These are phyloP conservation scores for Paramormyrops kingsleyae DNA, from an alignment of 2,113 vertebrate species.

Conservation along the genomic window DNA sequence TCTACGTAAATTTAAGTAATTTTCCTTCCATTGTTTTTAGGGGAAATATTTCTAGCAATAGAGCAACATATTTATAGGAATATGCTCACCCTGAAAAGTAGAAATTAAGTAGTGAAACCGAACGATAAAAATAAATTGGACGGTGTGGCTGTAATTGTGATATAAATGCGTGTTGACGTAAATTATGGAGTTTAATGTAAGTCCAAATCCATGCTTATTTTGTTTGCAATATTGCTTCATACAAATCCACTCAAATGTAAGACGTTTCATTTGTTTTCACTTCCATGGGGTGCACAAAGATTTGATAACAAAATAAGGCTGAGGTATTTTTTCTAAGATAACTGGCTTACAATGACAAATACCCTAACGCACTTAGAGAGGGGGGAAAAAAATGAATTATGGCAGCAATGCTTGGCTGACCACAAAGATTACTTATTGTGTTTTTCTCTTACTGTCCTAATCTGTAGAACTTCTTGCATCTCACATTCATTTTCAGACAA, in stretches of 20 bases:
- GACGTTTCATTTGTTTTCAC: constrained; percentile 31
- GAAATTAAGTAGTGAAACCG: constrained; percentile 2
- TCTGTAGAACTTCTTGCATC: background rate
- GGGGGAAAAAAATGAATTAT: constrained; percentile 26
- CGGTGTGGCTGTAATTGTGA: background rate
- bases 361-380: background rate
- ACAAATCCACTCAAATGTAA: constrained; percentile 2
- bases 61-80: background rate
- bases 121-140: background rate
- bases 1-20: background rate
- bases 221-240: background rate
- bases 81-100: background rate
- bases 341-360: constrained; percentile 22
- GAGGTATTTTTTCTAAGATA: constrained; percentile 27
- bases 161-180: background rate
- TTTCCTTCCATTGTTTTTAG: background rate
- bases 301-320: constrained; percentile 26
- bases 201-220: constrained; percentile 3
- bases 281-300: constrained; percentile 21
- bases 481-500: constrained; percentile 20
- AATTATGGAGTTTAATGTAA: background rate
- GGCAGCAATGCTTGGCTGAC: constrained; percentile 21
- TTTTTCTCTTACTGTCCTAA: constrained; percentile 11
- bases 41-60: background rate
- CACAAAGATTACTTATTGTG: constrained; percentile 28